These are phyloP conservation scores for Emydura subglobosa DNA, from an alignment of 2,113 vertebrate genomes.

Conservation along the genomic window DNA sequence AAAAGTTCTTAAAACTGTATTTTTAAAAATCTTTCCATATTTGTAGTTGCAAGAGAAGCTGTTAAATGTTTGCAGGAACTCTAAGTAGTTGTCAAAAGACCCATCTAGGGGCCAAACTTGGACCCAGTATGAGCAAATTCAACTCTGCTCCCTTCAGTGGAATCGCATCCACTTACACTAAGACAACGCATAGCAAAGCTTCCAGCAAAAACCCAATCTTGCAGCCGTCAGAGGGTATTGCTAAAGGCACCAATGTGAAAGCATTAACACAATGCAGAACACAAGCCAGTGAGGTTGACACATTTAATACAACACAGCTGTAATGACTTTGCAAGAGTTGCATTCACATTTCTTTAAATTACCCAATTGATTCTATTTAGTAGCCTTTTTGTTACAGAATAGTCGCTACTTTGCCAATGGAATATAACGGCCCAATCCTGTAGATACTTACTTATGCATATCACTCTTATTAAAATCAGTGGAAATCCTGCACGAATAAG, in stretches of 20 bases:
- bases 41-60: not conserved
- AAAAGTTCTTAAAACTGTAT: not conserved
- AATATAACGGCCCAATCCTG: not conserved
- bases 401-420: fast-evolving
- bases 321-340: not conserved
- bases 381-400: not conserved
- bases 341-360: not conserved
- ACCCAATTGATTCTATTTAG: not conserved
- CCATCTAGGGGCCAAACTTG: not conserved
- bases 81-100: not conserved
- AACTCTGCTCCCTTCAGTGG: not conserved
- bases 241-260: not conserved
- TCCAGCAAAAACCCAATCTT: not conserved
- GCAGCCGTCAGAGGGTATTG: fast-evolving
- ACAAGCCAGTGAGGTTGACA: not conserved
- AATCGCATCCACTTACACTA: not conserved
- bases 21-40: not conserved
- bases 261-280: not conserved
- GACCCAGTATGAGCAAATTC: not conserved
- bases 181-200: not conserved
- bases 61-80: not conserved
- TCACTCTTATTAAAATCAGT: not conserved
- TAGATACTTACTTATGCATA: not conserved
- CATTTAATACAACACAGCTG: not conserved
- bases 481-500: too few relatives aligned